A percentile compares a stretch with the other conserved stretches of the same genome.
Conservation (phyloP, 1,140 invertebrate genomes). For the Linepithema humile region DNA sequence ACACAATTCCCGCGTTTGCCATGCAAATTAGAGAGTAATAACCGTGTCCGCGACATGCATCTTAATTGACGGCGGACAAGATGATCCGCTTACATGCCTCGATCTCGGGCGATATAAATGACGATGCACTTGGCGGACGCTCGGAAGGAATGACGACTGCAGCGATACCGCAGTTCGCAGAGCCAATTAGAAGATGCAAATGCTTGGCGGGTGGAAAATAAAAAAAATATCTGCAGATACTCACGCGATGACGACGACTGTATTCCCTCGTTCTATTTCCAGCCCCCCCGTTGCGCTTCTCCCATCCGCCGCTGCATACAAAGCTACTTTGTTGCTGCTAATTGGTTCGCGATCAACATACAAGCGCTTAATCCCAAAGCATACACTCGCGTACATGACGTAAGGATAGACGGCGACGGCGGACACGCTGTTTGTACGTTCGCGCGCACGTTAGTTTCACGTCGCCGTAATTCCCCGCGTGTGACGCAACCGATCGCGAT, state of each 20-base stretch:
- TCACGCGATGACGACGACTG: background rate
- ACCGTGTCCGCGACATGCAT: background rate
- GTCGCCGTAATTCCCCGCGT: background rate
- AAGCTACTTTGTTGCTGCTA: slow-evolving; percentile 38
- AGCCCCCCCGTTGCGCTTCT: background rate
- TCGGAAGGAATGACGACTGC: background rate
- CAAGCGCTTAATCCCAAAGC: slow-evolving; percentile 16
- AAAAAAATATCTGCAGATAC: slow-evolving; percentile 3
- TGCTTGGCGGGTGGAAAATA: background rate
- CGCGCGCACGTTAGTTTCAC: background rate
- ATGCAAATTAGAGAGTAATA: slow-evolving; percentile 36
- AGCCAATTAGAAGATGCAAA: slow-evolving; percentile 26
- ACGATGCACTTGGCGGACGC: background rate
- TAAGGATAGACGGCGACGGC: slow-evolving; percentile 3
- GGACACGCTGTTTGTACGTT: background rate
- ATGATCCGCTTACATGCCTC: background rate
- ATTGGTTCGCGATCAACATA: slow-evolving; percentile 38
- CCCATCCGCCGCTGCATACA: background rate
- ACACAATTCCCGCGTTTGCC: background rate
- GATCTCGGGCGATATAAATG: background rate
- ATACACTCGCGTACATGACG: background rate
- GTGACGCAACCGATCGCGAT: too few species aligned
- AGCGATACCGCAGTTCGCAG: background rate
- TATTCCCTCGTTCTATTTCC: background rate
- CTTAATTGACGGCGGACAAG: background rate